Evolutionary conservation across 2,797 vertebrate genomes (phyloP).

Genomic region (Sebastes flavidus): DNA sequence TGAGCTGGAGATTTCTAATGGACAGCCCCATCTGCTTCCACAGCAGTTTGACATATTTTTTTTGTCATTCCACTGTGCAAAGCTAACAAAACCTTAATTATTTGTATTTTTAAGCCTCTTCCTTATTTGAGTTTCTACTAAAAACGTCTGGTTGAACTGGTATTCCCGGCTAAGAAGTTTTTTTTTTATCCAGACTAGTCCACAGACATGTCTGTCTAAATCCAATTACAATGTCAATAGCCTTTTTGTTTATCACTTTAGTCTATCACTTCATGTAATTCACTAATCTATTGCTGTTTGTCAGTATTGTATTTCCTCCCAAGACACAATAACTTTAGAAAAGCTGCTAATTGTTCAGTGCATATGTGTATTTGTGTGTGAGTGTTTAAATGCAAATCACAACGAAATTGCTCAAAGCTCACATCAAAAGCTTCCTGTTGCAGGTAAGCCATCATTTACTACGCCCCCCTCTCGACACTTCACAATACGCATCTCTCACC

Average conservation of each 20-base stretch:
- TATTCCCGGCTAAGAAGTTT: not conserved
- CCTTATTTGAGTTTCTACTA: not conserved
- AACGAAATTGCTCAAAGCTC: slow-evolving; percentile 19
- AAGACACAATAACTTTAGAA: slow-evolving; percentile 25
- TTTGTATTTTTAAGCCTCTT: not conserved
- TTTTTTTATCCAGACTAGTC: not conserved
- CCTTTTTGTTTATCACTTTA: slow-evolving; percentile 13
- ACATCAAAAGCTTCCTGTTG: slow-evolving; percentile 69
- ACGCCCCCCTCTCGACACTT: not conserved
- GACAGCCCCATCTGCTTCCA: slow-evolving; percentile 68
- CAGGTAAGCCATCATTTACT: slow-evolving; percentile 49
- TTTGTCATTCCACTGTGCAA: slow-evolving; percentile 4
- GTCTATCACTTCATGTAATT: slow-evolving; percentile 26
- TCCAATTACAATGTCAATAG: slow-evolving; percentile 31
- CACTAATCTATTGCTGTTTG: slow-evolving; percentile 47
- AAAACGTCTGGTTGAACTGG: not conserved
- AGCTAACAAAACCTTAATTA: slow-evolving; percentile 6
- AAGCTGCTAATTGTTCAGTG: slow-evolving; percentile 25
- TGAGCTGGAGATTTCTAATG: slow-evolving; percentile 55
- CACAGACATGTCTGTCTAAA: not conserved
- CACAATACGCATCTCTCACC: slow-evolving; percentile 61
- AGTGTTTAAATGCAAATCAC: slow-evolving; percentile 58
- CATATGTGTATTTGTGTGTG: slow-evolving; percentile 17
- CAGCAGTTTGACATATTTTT: slow-evolving; percentile 30
- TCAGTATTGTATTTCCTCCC: slow-evolving; percentile 33